phyloP scores from a whole-genome alignment of 2,113 vertebrate species.

The Myiagra hebetior region DNA sequence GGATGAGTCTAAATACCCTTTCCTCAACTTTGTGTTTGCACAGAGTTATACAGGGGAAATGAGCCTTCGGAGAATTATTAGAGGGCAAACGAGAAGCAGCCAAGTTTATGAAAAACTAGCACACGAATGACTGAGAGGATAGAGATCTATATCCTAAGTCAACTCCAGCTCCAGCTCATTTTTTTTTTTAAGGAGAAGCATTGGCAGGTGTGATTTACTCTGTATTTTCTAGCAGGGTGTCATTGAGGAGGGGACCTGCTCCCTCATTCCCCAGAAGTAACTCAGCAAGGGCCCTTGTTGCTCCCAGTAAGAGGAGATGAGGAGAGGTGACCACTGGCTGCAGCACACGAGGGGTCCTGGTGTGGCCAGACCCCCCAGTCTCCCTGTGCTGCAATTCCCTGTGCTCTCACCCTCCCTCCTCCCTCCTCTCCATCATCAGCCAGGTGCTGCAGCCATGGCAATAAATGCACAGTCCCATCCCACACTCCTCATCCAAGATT shows the following conservation, averaged over 20 bases:
- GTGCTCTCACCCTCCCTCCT: background rate
- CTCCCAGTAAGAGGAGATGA: background rate
- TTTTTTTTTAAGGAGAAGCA: background rate
- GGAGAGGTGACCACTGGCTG: background rate
- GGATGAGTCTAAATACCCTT: constrained; percentile 70
- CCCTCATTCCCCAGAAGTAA: background rate
- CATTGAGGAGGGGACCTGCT: background rate
- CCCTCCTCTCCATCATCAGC: rapidly evolving
- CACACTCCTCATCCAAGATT: background rate
- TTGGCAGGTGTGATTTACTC: constrained; percentile 10
- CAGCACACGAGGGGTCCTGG: rapidly evolving
- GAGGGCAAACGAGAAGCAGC: constrained; percentile 72
- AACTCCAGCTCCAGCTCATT: constrained; percentile 52
- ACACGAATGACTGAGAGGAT: constrained; percentile 59
- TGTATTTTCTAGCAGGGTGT: background rate
- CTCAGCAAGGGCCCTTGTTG: rapidly evolving
- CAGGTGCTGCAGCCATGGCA: rapidly evolving
- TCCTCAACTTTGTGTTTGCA: constrained; percentile 72
- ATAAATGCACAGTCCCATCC: background rate
- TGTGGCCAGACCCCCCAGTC: rapidly evolving
- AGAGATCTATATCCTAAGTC: constrained; percentile 64
- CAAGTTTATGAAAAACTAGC: constrained; percentile 68
- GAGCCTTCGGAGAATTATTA: constrained; percentile 72
- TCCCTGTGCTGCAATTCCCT: background rate
- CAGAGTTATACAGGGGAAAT: constrained; percentile 73